Base-by-base conservation (phyloP, 2,113 vertebrate species). In the Phaethon lepturus region DNA sequence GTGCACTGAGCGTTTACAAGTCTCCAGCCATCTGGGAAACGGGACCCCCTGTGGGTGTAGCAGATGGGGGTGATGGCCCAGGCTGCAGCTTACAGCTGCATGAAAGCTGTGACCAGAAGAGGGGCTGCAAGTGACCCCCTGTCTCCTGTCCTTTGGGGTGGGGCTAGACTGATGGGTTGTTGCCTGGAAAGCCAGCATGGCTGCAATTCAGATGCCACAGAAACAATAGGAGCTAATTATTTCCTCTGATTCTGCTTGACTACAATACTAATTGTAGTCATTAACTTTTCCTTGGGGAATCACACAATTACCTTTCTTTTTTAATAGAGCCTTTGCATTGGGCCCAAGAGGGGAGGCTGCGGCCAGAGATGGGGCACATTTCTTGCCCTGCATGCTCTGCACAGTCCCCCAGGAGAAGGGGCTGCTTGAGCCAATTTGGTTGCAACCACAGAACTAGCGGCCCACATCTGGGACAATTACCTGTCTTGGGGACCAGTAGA, bases 201-300 rank as follows among this genome's bases (percentile, higher is more conserved):
- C 88, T 97, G 78, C 88, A 33, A 25, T 83, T 95, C 2, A 8
- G 77, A 91, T 85, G 59, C 74, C 63, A 86, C 11, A 0, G 78
- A 90, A 95, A 94, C 88, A 82, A 95, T 76, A 75, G 89, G 91
- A 96, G 91, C 94, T 96, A 95, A 96, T 97, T 93, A 93, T 94
- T 93, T 95, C 81, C 63, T 96, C 81, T 95, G 89, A 95, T 95
- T 91, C 74, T 95, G 84, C 93, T 97, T 95, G 91, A 76, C 89
- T 94, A 85, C 97, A 94, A 76, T 9, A 18, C 93, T 97, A 95
- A 97, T 97, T 95, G 86, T 96, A 82, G 93, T 97, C 94, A 89
- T 95, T 97, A 96, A 92, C 83, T 95, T 95, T 96, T 92, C 94
- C 90, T 83, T 84, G 18, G 90, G 91, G 96, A 95, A 76, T 44